phyloP scores from a whole-genome alignment of 2,888 invertebrate genomes.

The Lordiphosa andalusiaca region DNA sequence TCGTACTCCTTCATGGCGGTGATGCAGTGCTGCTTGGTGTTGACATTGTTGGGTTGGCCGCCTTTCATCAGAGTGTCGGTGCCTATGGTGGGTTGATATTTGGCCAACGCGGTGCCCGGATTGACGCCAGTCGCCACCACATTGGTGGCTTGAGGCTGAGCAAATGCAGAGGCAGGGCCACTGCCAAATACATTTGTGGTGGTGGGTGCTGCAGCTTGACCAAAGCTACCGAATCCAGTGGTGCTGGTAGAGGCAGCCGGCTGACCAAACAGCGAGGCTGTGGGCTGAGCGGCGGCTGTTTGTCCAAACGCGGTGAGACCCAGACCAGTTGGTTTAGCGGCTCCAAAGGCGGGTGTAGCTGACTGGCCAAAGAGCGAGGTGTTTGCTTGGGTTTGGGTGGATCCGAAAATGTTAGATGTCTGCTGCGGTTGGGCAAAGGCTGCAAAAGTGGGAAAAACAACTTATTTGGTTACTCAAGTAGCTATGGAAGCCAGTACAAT shows the following conservation, averaged over 20 bases:
- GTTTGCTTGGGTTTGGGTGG: conserved; percentile 79
- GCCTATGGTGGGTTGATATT: conserved; percentile 92
- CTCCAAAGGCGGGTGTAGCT: conserved; percentile 84
- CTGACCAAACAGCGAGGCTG: conserved; percentile 82
- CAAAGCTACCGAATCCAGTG: conserved; percentile 83
- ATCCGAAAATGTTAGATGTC: conserved; percentile 83
- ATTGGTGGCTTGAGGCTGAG: conserved; percentile 59
- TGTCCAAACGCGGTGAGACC: conserved; percentile 76
- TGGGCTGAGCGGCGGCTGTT: conserved; percentile 76
- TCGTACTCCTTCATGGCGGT: conserved; percentile 99
- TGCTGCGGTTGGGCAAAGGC: conserved; percentile 80
- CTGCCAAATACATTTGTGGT: conserved; percentile 81
- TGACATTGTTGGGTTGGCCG: conserved; percentile 91
- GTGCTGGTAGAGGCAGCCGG: conserved; percentile 77
- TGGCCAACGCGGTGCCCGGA: conserved; percentile 87
- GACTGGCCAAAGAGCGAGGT: conserved; percentile 84
- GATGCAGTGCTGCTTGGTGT: conserved; percentile 97
- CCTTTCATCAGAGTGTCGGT: conserved; percentile 95
- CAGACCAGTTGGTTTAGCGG: conserved; percentile 80
- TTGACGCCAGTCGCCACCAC: conserved; percentile 67
- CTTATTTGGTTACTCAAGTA: too few relatives aligned
- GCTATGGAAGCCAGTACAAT: too few relatives aligned
- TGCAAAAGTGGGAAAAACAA: conserved; percentile 3
- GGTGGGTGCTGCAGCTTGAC: conserved; percentile 82
- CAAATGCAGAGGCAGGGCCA: conserved; percentile 76